These are phyloP conservation scores for Rhombomys opimus DNA, from an alignment of 2,113 vertebrate genomes.

Conservation along the genomic window DNA sequence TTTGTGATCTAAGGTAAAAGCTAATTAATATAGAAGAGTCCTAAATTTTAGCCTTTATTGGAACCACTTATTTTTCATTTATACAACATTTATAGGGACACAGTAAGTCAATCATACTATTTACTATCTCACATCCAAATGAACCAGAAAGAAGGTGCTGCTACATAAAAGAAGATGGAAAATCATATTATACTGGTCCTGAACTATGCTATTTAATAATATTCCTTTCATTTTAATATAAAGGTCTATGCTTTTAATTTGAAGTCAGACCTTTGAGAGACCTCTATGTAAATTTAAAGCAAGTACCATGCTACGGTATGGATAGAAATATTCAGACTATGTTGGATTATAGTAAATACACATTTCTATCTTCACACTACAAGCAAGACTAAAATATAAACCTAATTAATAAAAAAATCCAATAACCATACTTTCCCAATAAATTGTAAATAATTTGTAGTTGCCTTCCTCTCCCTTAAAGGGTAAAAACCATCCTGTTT, in stretches of 20 bases:
- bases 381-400: conserved; percentile 18
- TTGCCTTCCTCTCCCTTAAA: conserved; percentile 36
- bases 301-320: not conserved
- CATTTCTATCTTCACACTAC: not conserved
- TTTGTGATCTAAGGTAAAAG: not conserved
- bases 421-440: not conserved
- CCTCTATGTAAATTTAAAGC: not conserved
- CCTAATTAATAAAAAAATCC: not conserved
- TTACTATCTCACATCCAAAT: conserved; percentile 20
- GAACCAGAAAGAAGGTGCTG: conserved; percentile 1
- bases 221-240: not conserved
- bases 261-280: not conserved
- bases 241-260: not conserved
- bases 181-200: not conserved
- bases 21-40: conserved; percentile 18
- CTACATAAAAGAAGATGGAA: not conserved
- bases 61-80: not conserved
- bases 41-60: not conserved
- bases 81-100: not conserved
- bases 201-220: conserved; percentile 24
- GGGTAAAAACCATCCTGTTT: not conserved
- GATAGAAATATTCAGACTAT: not conserved
- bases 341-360: not conserved
- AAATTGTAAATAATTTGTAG: conserved; percentile 23
- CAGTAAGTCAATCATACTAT: conserved; percentile 23